Percentiles rank a stretch among this genome's conserved stretches.
These are phyloP conservation scores for Zygothrica quintamaculata DNA, from an alignment of 2,888 invertebrate genomes.

Conservation along the genomic window DNA sequence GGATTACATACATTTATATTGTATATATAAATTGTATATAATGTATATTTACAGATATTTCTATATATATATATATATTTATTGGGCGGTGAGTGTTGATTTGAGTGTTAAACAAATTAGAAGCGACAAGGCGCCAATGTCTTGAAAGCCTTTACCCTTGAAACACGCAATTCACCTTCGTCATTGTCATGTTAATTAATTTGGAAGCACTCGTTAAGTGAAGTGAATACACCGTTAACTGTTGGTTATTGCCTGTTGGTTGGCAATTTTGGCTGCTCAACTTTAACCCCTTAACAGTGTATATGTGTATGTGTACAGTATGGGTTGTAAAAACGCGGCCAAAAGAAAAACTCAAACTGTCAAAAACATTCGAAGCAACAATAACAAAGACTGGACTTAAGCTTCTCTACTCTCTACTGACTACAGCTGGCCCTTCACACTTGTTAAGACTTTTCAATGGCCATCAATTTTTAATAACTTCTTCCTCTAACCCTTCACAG, in stretches of 20 bases:
- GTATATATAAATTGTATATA: too few species aligned
- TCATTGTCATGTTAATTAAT: slow-evolving; percentile 82
- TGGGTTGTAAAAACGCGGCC: slow-evolving; percentile 39
- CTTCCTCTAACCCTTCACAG: slow-evolving; percentile 5
- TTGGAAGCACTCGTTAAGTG: slow-evolving; percentile 71
- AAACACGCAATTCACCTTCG: slow-evolving; percentile 80
- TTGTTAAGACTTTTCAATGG: slow-evolving; percentile 74
- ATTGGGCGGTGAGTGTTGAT: slow-evolving; percentile 19
- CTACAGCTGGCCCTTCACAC: slow-evolving; percentile 47
- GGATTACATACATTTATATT: too few species aligned
- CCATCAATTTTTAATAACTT: slow-evolving; percentile 68
- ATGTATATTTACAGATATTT: neutral
- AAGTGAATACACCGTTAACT: slow-evolving; percentile 55
- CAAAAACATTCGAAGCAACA: slow-evolving; percentile 63
- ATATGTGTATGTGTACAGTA: too few species aligned
- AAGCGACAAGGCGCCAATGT: slow-evolving; percentile 27
- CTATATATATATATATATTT: neutral
- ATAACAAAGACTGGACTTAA: slow-evolving; percentile 38
- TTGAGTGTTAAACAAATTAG: slow-evolving; percentile 38
- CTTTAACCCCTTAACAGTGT: slow-evolving; percentile 44
- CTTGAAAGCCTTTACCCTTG: slow-evolving; percentile 13
- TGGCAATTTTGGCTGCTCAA: slow-evolving; percentile 31
- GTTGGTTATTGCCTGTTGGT: slow-evolving; percentile 14
- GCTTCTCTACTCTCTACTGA: slow-evolving; percentile 15
- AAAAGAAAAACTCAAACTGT: slow-evolving; percentile 54